A percentile compares a stretch with the other conserved stretches of the same genome.
These are phyloP conservation scores for Zaprionus ornatus DNA, from an alignment of 1,140 invertebrate species.

Conservation along the genomic window DNA sequence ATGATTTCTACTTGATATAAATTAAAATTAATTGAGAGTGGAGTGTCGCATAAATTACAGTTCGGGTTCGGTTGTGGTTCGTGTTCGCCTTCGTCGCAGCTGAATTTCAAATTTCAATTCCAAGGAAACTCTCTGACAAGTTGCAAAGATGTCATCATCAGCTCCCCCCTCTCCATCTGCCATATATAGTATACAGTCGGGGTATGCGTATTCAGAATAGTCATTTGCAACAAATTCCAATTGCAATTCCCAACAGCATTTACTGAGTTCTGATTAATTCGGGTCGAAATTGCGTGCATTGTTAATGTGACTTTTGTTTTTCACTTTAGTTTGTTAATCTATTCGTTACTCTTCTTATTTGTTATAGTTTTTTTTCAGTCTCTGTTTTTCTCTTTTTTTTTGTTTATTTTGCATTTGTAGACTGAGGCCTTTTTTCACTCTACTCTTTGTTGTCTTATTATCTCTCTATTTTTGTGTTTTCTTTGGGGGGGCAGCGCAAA, in stretches of 20 bases:
- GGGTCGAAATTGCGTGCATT: conserved; percentile 47
- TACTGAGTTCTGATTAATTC: conserved; percentile 27
- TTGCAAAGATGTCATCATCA: conserved; percentile 65
- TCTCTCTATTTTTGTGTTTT: conserved; percentile 42
- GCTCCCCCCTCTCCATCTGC: conserved; percentile 15
- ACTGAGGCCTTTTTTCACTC: conserved; percentile 25
- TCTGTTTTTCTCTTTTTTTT: conserved; percentile 35
- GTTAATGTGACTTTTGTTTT: conserved; percentile 64
- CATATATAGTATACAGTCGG: neutral
- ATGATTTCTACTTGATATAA: conserved; percentile 50
- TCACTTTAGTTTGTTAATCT: conserved; percentile 54
- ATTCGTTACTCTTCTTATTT: conserved; percentile 23
- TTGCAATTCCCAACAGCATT: conserved; percentile 41
- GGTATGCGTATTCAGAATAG: conserved; percentile 44
- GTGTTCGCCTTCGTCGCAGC: conserved; percentile 33
- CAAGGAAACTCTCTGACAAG: conserved; percentile 68
- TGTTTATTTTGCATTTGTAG: conserved; percentile 23
- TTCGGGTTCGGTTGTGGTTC: conserved; percentile 24
- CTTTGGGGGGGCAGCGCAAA: conserved; percentile 54
- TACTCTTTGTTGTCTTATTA: conserved; percentile 45
- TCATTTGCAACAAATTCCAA: conserved; percentile 61
- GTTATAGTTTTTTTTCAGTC: conserved; percentile 46
- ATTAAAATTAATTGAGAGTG: conserved; percentile 76
- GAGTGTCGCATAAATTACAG: conserved; percentile 67
- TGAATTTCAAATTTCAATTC: conserved; percentile 70